Evolutionary conservation across 2,888 invertebrate genomes (phyloP).

Genomic region (Xylocampa areola): DNA sequence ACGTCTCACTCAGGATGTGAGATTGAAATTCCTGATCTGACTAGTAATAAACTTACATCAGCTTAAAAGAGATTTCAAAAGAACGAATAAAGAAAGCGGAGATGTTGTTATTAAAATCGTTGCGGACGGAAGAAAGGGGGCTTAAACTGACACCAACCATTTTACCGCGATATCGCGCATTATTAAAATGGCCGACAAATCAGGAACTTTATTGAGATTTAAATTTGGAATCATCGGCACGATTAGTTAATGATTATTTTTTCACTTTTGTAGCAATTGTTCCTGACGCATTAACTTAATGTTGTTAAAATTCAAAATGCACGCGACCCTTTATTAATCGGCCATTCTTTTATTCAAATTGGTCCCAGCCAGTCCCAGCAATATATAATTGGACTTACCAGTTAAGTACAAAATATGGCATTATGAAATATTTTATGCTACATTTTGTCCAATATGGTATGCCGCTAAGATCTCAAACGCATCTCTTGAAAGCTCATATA

Average conservation of each 20-base stretch:
- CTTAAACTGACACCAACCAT: constrained; percentile 75
- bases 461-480: constrained; percentile 32
- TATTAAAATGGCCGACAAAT: constrained; percentile 77
- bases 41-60: constrained; percentile 87
- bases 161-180: constrained; percentile 57
- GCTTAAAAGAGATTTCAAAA: constrained; percentile 84
- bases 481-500: constrained; percentile 35
- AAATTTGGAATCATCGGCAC: constrained; percentile 68
- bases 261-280: constrained; percentile 63
- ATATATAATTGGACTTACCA: constrained; percentile 44
- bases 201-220: constrained; percentile 77
- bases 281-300: constrained; percentile 43
- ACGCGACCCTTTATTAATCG: constrained; percentile 17
- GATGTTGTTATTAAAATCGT: constrained; percentile 82
- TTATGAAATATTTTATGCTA: constrained; percentile 30
- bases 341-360: constrained; percentile 26
- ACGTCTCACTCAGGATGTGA: constrained; percentile 83
- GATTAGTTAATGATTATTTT: constrained; percentile 56
- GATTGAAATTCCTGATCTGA: constrained; percentile 89
- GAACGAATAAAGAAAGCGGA: constrained; percentile 83
- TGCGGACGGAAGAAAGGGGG: constrained; percentile 79
- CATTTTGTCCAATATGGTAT: constrained; percentile 22
- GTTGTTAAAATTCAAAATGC: constrained; percentile 28
- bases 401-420: constrained; percentile 31
- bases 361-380: constrained; percentile 19